Percentiles rank a stretch among this genome's conserved stretches.
Conservation (phyloP, 2,888 invertebrate genomes). For the Uloborus plumipes region DNA sequence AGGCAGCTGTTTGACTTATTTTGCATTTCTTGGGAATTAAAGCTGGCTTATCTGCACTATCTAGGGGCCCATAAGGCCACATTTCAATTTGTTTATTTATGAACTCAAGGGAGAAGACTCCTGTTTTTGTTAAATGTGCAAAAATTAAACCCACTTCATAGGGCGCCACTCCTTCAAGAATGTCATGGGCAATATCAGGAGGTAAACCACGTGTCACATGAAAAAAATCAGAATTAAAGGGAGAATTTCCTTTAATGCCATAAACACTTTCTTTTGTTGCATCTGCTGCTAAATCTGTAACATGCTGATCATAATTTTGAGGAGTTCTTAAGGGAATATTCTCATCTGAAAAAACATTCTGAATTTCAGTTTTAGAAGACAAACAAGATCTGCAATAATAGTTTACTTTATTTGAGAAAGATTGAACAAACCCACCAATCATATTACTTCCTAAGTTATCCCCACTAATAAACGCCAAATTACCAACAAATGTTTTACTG, state of each 20-base stretch:
- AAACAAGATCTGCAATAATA: neutral
- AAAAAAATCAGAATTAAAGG: neutral
- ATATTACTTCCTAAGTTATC: neutral
- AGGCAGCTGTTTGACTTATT: neutral
- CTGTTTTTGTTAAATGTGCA: neutral
- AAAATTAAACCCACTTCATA: neutral
- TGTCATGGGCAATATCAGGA: neutral
- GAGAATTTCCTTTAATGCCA: constrained; percentile 1
- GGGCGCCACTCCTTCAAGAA: too few species aligned
- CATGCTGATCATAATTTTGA: too few species aligned
- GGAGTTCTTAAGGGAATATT: neutral
- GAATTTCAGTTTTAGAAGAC: neutral
- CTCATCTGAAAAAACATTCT: constrained; percentile 1
- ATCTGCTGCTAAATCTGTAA: neutral
- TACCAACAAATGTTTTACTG: neutral
- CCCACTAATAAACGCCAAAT: neutral
- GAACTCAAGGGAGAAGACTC: neutral
- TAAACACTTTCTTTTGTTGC: neutral
- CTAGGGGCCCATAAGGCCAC: neutral
- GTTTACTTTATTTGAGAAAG: neutral
- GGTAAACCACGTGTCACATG: neutral
- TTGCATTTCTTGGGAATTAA: neutral
- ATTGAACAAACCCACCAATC: too few species aligned
- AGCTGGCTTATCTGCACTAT: neutral
- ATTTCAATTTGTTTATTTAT: neutral